Base-by-base conservation (phyloP, 1,140 invertebrate species). In the Lamellibrachia luymesi region DNA sequence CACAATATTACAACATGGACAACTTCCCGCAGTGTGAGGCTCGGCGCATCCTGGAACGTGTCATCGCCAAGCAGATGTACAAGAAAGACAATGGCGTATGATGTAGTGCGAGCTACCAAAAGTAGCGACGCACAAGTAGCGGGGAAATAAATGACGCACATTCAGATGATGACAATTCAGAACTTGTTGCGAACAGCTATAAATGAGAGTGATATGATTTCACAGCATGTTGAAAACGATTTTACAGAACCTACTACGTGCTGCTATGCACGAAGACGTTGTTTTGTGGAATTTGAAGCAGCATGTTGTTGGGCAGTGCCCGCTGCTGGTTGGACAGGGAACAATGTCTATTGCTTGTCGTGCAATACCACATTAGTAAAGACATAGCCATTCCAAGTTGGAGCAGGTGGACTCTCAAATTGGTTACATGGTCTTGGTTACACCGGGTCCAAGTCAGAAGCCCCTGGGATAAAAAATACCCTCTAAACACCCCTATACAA, bases 11-110 rank as follows among this genome's bases (percentile, higher is more conserved):
- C 95, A 99, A 99, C 96, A 97, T 99, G 95, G 97, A 98, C 95
- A 99, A 99, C 96, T 99, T 99, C 97, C 99, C 99, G 8, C 98
- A 98, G 95, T 99, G 99, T 96, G 99, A 99, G 97, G 99, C 99
- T 0, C 98, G 98, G 95, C 96, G 98, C 93, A 98, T 99, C 95
- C 96, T 99, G 94, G 96, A 96, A 92, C 94, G 96, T 90, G 96
- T 96, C 93, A 96, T 96, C 91, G 95, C 95, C 27, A 96, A 96
- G 92, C 51, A 95, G 90, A 93, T 95, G 89, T 94, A 94, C 17
- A 95, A 94, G 90, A 91, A 94, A 56, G 64, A 80, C 17, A 22
- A 22, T 17, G 64, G 64, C 13, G 64, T 80, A 80, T 80, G 64
- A 80, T 80, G 64, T 80, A 80, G 13, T 22, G 17, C 10, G 10